Conservation (phyloP, 2,888 invertebrate genomes). For the Megamerina dolium region DNA sequence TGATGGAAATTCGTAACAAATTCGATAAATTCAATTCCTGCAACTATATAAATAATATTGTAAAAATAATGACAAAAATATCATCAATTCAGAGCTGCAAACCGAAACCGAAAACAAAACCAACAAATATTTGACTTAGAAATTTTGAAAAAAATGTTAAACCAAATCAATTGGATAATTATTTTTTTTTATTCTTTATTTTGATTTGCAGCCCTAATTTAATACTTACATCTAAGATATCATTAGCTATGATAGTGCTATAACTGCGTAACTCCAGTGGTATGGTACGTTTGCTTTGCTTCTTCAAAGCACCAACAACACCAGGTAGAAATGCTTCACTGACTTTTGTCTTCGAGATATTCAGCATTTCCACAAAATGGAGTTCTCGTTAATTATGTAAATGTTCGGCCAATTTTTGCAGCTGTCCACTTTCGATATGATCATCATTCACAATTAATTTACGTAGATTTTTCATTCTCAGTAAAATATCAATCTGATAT, state of each 20-base stretch:
- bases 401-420: constrained; percentile 15
- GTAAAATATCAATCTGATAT: constrained; percentile 7
- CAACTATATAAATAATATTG: no score
- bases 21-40: no score
- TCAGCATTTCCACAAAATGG: constrained; percentile 16
- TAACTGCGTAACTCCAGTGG: constrained; percentile 5
- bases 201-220: no score
- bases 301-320: neutral
- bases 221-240: constrained; percentile 3
- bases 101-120: no score
- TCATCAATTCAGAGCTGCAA: no score
- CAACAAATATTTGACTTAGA: no score
- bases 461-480: constrained; percentile 17
- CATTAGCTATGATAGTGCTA: neutral
- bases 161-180: no score
- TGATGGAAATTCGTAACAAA: neutral
- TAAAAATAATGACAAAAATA: no score
- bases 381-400: constrained; percentile 23
- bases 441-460: constrained; percentile 20
- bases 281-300: neutral
- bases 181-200: no score
- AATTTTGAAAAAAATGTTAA: constrained; percentile 2
- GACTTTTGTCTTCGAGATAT: constrained; percentile 4
- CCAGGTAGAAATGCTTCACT: neutral
- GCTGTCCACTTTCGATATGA: constrained; percentile 17